Evolutionary conservation across 2,113 vertebrate genomes (phyloP).

Genomic region (Edolisoma coerulescens): DNA sequence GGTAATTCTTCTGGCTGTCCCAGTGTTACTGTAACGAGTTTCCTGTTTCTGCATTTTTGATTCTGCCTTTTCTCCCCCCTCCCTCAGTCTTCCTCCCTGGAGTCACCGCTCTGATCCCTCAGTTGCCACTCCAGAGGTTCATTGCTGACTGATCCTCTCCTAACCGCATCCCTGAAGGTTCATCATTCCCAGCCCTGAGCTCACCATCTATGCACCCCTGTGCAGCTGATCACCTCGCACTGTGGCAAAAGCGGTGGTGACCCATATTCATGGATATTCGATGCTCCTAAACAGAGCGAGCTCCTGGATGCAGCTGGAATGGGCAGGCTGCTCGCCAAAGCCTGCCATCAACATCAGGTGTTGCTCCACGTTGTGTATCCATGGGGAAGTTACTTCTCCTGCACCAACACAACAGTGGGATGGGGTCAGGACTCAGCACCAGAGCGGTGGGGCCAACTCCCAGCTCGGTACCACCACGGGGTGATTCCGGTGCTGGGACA

Average conservation of each 20-base stretch:
- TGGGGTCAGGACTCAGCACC: fast-evolving
- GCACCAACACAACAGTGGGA: fast-evolving
- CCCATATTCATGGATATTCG: neutral
- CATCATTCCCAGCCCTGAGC: neutral
- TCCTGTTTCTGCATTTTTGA: neutral
- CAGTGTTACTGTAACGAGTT: neutral
- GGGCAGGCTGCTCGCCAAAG: neutral
- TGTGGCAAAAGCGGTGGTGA: fast-evolving
- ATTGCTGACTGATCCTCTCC: neutral
- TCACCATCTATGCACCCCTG: neutral
- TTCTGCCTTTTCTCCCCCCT: neutral
- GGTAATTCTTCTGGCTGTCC: neutral
- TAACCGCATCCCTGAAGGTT: neutral
- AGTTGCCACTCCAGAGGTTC: neutral
- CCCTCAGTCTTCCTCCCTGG: neutral
- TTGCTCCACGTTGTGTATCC: neutral
- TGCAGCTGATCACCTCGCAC: neutral
- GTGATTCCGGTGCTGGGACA: neutral
- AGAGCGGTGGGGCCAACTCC: neutral
- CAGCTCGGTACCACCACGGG: fast-evolving
- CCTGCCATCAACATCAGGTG: neutral
- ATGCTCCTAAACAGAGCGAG: neutral
- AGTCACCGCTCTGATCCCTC: neutral
- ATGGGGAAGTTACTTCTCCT: fast-evolving
- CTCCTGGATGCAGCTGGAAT: neutral